These are phyloP conservation scores for Podarcis raffonei DNA, from an alignment of 2,113 vertebrate genomes.

Conservation along the genomic window DNA sequence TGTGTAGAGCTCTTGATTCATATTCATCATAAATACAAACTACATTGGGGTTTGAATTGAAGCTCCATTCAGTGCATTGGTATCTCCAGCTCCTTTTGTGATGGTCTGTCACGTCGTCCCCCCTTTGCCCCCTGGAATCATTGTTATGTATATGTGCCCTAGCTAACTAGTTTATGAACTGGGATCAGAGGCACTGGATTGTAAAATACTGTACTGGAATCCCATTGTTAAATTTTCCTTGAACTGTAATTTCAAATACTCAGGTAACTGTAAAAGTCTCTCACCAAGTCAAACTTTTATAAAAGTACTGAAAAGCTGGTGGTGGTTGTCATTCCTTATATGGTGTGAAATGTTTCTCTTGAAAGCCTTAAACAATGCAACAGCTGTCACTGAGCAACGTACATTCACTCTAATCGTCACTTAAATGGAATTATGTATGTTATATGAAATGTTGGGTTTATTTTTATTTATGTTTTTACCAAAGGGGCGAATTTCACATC, in stretches of 20 bases:
- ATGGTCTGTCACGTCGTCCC: slow-evolving; percentile 45
- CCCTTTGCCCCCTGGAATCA: slow-evolving; percentile 47
- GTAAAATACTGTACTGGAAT: slow-evolving; percentile 72
- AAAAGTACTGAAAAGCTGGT: slow-evolving; percentile 68
- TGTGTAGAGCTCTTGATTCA: background rate
- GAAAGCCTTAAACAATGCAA: background rate
- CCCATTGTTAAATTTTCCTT: slow-evolving; percentile 69
- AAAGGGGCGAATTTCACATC: background rate
- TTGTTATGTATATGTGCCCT: slow-evolving; percentile 69
- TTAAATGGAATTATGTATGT: background rate
- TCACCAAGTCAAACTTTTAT: slow-evolving; percentile 75
- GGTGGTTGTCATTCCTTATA: slow-evolving; percentile 31
- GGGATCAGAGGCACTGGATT: slow-evolving; percentile 73
- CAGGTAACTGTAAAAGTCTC: slow-evolving; percentile 75
- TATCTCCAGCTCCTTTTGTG: slow-evolving; percentile 73
- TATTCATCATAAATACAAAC: slow-evolving; percentile 1
- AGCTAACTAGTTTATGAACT: slow-evolving; percentile 56
- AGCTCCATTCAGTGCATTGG: slow-evolving; percentile 48
- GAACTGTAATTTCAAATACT: slow-evolving; percentile 74
- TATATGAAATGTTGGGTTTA: background rate
- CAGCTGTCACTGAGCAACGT: background rate
- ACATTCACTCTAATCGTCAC: background rate
- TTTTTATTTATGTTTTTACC: background rate
- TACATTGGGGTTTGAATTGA: slow-evolving; percentile 40
- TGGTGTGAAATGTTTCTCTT: slow-evolving; percentile 3